Evolutionary conservation across 2,113 vertebrate genomes (phyloP), one percentile per base, ranked within the genome.

Genomic region (Zapus hudsonius): DNA sequence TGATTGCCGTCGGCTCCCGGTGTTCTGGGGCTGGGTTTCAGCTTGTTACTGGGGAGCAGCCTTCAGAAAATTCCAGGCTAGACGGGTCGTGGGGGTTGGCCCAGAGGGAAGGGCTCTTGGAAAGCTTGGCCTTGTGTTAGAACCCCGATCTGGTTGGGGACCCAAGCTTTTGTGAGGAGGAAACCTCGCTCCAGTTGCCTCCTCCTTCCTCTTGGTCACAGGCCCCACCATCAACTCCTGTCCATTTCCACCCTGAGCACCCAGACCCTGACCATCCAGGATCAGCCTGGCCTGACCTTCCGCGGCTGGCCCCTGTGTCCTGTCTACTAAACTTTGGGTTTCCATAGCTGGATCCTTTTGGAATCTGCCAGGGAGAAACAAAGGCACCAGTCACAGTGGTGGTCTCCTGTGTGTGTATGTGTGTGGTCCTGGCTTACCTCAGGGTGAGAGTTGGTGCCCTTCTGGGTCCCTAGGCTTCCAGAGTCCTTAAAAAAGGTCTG

Each of bases 281-380:
- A 9, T 42, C 47, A 64, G 64, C 22, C 1, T 31, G 27, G 19
- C 0, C n/a, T n/a, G 3, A 0, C 1, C n/a, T 7, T 3, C 20
- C 20, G 23, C 20, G 2, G 11, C 63, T 33, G 40, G 8, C 17
- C 4, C 36, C 73, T n/a, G 19, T 36, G 5, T 70, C 78, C 40
- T 40, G 67, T n/a, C 27, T 40, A 22, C 38, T 6, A 31, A 55
- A 47, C 16, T 6, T 1, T 6, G 6, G 2, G 31, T 20, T 19
- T 20, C 4, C 66, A 40, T 52, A 84, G 55, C 66, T 2, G 67
- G 47, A 47, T 40, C 52, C 40, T 25, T 4, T 5, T 67, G 57
- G 42, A 84, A 81, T 23, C 57, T 29, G 42, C 1, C 4, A n/a
- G n/a, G 29, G 57, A 87, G 63, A 27, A 36, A 55, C 55, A 64